Base-by-base conservation (phyloP, 2,113 vertebrate species). In the Stomatorhinus ivindoensis region DNA sequence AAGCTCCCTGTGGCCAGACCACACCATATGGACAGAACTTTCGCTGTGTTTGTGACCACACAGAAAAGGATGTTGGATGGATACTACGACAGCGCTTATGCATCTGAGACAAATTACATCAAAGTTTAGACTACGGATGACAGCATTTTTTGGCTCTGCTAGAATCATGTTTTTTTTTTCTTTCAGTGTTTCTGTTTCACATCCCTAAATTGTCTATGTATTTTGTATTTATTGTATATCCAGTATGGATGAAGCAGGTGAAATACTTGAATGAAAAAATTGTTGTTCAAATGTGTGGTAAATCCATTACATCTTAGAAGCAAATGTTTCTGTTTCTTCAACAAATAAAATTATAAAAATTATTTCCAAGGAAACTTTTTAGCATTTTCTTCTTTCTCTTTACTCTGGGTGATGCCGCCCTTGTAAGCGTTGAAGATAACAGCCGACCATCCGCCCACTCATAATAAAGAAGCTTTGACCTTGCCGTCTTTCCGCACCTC, bases 11-110 rank as follows among this genome's bases (percentile, higher is more conserved):
- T 19, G 44, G 82, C 83, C 82, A 69, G 83, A 86, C 82, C 82
- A 89, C 82, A 89, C 86, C 58, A 89, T 9, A 73, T 17, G 85
- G 53, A 55, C 1, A n/a, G 19, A 82, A n/a, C 46, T 87, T 86
- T 76, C 13, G 47, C 48, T 27, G 61, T 87, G 65, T 89, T 89
- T 86, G 84, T 86, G 84, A 58, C 48, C 65, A 48, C 85, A 51
- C 46, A 86, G 85, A 51, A 50, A 86, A 51, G n/a, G 46, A 86
- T 85, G n/a, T 86, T 19, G 47, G 85, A n/a, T 51, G 10, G 48
- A 24, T 86, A 24, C 31, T 21, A 42, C 19, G 48, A 48, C 27
- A 61, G 35, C 3, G 73, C 21, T 7, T 24, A 51, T 55, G 10
- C 84, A 17, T 87, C 58, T 76, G 85, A 76, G 61, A 42, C 35